Evolutionary conservation across 2,113 vertebrate species (phyloP).

Genomic region (Rhipidura dahli): DNA sequence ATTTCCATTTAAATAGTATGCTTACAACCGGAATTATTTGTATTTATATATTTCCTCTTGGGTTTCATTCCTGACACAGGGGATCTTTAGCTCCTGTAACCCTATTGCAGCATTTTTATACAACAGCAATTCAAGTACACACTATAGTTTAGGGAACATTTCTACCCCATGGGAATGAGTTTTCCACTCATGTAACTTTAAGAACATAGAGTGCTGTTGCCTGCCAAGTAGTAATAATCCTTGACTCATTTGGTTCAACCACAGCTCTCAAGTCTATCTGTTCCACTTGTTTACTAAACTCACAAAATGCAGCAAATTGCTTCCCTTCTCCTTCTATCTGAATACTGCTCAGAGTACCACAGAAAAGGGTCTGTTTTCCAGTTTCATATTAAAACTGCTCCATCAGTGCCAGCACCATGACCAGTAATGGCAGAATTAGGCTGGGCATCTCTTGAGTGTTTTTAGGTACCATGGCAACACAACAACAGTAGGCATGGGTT

Average conservation of each 20-base stretch:
- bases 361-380: background rate
- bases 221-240: constrained; percentile 32
- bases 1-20: constrained; percentile 73
- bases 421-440: background rate
- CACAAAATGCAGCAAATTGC: background rate
- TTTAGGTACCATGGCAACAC: background rate
- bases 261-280: constrained; percentile 1
- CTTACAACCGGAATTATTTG: constrained; percentile 51
- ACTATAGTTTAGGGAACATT: constrained; percentile 32
- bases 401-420: background rate
- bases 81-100: constrained; percentile 50
- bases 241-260: constrained; percentile 35
- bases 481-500: background rate
- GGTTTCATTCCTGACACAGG: constrained; percentile 41
- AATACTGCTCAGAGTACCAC: background rate
- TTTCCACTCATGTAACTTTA: constrained; percentile 55
- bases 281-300: constrained; percentile 6
- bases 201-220: constrained; percentile 40
- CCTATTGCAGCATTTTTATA: constrained; percentile 47
- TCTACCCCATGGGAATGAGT: constrained; percentile 30
- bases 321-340: background rate
- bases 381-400: background rate
- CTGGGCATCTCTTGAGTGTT: background rate
- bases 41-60: constrained; percentile 52
- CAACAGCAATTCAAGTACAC: constrained; percentile 47